Conservation (phyloP, 2,797 vertebrate genomes). For the Catharus ustulatus region DNA sequence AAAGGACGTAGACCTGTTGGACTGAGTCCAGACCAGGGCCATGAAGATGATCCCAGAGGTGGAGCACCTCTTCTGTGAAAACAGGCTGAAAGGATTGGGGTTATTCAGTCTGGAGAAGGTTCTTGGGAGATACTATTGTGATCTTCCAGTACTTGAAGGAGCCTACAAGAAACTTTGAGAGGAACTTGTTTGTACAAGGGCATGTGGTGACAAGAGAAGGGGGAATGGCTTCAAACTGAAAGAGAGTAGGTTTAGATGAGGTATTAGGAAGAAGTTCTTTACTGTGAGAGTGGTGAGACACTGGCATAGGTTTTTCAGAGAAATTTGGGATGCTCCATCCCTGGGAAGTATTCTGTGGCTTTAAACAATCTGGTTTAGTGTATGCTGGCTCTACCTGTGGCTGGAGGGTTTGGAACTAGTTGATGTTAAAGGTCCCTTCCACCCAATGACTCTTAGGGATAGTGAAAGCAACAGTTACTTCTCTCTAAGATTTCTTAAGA, state of each 20-base stretch:
- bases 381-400: background rate
- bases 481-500: background rate
- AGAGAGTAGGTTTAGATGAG: background rate
- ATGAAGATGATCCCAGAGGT: background rate
- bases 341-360: background rate
- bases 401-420: background rate
- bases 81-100: background rate
- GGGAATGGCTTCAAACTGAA: background rate
- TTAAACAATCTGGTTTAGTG: background rate
- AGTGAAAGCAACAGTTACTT: background rate
- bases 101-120: background rate
- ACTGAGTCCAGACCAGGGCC: background rate
- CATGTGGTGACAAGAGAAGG: background rate
- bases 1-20: background rate
- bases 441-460: background rate
- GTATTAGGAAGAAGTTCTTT: background rate
- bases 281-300: background rate
- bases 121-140: background rate
- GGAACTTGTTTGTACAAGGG: background rate
- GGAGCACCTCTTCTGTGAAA: background rate
- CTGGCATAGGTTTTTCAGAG: background rate
- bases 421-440: background rate
- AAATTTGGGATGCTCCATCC: background rate
- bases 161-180: background rate
- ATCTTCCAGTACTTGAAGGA: background rate